Evolutionary conservation across 1,140 invertebrate genomes (phyloP).

Genomic region (Nebria ingens): DNA sequence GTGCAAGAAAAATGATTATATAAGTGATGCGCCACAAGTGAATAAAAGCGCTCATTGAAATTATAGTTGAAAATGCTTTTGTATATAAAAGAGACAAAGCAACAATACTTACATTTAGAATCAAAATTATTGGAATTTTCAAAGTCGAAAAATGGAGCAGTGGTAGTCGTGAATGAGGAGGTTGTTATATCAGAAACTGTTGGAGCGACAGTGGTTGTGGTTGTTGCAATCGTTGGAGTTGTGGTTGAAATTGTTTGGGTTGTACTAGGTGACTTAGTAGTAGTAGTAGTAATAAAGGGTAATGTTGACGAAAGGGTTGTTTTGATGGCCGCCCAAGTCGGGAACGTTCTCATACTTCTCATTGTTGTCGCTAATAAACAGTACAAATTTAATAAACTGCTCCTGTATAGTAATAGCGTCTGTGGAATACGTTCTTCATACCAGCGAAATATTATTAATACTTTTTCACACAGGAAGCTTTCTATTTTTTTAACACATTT

Average conservation of each 20-base stretch:
- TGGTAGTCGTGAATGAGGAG: conserved; percentile 19
- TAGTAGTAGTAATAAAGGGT: conserved; percentile 21
- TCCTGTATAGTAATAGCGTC: no score
- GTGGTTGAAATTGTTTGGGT: conserved; percentile 36
- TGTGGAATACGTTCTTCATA: no score
- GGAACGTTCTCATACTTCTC: neutral
- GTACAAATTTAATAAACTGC: no score
- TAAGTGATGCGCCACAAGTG: no score
- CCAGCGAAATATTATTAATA: neutral
- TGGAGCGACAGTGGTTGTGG: conserved; percentile 27
- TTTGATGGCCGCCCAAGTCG: conserved; percentile 21
- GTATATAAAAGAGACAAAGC: no score
- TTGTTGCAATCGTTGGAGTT: conserved; percentile 35
- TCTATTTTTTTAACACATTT: no score
- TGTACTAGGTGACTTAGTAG: conserved; percentile 33
- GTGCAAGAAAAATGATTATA: no score
- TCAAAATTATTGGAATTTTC: conserved; percentile 25
- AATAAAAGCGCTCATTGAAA: no score
- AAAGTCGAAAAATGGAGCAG: conserved; percentile 28
- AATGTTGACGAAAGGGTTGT: conserved; percentile 24
- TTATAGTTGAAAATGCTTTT: no score
- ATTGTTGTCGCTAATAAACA: neutral
- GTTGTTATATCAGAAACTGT: conserved; percentile 12
- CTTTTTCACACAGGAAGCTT: neutral
- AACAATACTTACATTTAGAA: conserved; percentile 21